Base-by-base conservation (phyloP, 2,888 invertebrate species). In the Sympetrum striolatum region DNA sequence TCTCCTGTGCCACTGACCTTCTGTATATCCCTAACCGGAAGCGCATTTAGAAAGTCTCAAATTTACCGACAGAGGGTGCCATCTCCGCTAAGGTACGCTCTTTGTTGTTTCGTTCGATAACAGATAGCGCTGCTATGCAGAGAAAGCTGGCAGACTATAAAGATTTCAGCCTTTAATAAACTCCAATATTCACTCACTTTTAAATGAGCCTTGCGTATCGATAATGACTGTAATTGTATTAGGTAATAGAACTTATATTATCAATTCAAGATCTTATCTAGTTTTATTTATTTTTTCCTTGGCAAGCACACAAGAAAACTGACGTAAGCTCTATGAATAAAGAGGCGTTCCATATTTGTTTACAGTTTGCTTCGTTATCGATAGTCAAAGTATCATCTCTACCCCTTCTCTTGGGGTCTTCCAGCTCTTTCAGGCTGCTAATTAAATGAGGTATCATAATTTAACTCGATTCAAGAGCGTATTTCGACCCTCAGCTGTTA, bases 1-100 rank as follows among this genome's bases (percentile, higher is more conserved):
- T 86, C 60, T 86, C 86, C 60, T 86, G 86, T 86, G 86, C 86
- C 86, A 86, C 86, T 86, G 86, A 86, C 86, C 86, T 86, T 86
- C 58, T 86, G 86, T 86, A 86, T 64, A 86, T 86, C 86, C 86
- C 86, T 86, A 60, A 73, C 86, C 86, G 86, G 86, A 86, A 86
- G 86, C 86, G 86, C 86, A 86, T 86, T 64, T 86, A 86, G 86
- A 86, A 60, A 86, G 37, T 86, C 60, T n/a, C 58, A 86, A 86
- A 60, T 60, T 86, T 86, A 86, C 86, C 86, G 86, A 64, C 35
- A 86, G 37, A 60, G 64, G 86, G 86, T 60, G 37, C 86, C 86
- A 86, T 86, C 86, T 86, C 60, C 60, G 64, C 86, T 31, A 58
- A 60, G 58, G 37, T n/a, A 8, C 6, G 15, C 31, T 31, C 14